Percentiles rank a stretch among this genome's conserved stretches.
Conservation (phyloP, 2,888 invertebrate genomes). For the Trachelus iudaicus region DNA sequence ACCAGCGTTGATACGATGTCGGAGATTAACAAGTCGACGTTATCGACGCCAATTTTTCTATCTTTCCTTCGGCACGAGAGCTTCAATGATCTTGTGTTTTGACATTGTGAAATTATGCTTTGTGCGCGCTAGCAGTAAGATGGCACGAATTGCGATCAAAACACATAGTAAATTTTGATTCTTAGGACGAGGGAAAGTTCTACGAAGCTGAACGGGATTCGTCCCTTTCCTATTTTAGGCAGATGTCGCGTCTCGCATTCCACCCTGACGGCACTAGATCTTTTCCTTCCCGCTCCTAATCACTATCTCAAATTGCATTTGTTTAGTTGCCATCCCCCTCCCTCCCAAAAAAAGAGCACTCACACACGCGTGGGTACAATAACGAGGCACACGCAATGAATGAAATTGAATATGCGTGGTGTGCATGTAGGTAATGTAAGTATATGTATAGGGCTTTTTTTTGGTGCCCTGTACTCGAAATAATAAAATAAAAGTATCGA, state of each 20-base stretch:
- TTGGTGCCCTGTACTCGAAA: background rate
- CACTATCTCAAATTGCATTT: background rate
- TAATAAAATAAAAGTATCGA: background rate
- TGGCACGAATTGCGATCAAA: conserved; percentile 23
- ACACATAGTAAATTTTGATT: conserved; percentile 22
- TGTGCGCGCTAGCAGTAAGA: conserved; percentile 28
- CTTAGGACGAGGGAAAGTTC: background rate
- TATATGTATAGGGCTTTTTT: background rate
- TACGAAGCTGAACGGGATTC: background rate
- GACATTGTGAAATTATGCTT: conserved; percentile 29
- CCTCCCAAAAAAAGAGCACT: background rate
- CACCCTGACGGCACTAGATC: background rate
- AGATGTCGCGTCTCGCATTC: background rate
- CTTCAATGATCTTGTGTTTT: conserved; percentile 21
- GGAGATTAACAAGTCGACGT: background rate
- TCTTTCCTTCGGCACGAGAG: background rate
- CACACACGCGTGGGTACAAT: background rate
- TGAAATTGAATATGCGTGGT: background rate
- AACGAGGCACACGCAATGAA: background rate
- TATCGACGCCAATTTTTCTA: background rate
- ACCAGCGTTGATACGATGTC: background rate
- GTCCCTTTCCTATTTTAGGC: background rate
- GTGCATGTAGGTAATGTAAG: background rate
- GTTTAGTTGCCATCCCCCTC: background rate
- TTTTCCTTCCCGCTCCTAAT: background rate